phyloP scores from a whole-genome alignment of 1,140 invertebrate species.

The Anastrepha ludens region DNA sequence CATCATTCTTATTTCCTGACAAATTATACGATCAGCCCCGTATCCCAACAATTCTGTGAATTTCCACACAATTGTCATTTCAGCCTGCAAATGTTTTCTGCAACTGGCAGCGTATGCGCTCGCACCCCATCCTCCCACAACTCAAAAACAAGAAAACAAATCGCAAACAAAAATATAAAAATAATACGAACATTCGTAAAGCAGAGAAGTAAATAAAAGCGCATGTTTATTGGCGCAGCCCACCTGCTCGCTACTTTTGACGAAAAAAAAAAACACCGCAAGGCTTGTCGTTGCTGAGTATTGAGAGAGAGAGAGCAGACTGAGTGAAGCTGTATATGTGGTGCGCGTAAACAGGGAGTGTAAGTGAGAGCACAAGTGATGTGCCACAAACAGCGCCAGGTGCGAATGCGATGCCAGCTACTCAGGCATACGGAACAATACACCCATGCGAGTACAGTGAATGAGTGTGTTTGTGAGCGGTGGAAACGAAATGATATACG shows the following conservation, averaged over 20 bases:
- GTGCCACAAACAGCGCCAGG: background rate
- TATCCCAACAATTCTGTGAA: background rate
- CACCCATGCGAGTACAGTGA: background rate
- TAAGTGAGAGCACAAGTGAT: background rate
- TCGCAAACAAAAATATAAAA: conserved; percentile 61
- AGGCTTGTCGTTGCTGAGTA: background rate
- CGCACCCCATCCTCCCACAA: background rate
- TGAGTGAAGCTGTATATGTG: background rate
- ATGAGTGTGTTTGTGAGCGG: background rate
- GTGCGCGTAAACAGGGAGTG: background rate
- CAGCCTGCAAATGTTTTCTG: background rate
- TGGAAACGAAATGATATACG: conserved; percentile 39
- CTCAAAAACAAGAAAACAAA: background rate
- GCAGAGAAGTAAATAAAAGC: conserved; percentile 57
- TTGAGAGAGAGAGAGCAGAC: conserved; percentile 2
- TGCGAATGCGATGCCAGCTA: conserved; percentile 33
- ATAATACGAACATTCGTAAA: conserved; percentile 60
- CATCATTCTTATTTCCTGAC: too few relatives aligned
- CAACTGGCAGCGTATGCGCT: background rate
- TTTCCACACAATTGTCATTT: conserved; percentile 71
- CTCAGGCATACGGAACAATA: background rate
- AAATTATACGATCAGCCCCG: too few relatives aligned
- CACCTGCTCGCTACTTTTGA: conserved; percentile 66
- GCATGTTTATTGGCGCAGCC: conserved; percentile 73
- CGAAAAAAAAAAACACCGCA: conserved; percentile 64